Conservation (phyloP, 2,113 vertebrate species). For the Ptyas mucosa region DNA sequence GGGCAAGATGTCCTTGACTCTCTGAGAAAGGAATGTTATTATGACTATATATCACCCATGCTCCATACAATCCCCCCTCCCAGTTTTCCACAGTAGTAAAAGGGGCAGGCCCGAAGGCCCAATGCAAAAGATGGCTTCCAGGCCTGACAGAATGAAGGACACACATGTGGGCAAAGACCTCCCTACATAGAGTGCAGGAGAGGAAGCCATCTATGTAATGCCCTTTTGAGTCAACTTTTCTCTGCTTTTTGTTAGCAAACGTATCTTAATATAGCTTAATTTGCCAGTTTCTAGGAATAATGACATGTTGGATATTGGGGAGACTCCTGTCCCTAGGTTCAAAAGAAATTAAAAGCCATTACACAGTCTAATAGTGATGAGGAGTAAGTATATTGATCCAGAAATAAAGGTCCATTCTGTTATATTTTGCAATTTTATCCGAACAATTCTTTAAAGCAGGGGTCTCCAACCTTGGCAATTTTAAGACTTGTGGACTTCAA, state of each 20-base stretch:
- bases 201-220: neutral
- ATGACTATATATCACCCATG: too few species aligned
- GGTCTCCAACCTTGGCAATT: too few species aligned
- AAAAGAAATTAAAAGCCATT: neutral
- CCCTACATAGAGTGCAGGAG: neutral
- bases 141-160: neutral
- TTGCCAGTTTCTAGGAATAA: neutral
- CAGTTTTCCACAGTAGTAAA: too few species aligned
- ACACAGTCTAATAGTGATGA: neutral
- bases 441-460: neutral
- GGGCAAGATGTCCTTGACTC: too few species aligned
- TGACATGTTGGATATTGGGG: neutral
- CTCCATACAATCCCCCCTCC: too few species aligned
- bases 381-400: neutral
- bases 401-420: neutral
- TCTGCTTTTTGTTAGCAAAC: neutral
- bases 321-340: neutral
- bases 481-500: too few species aligned
- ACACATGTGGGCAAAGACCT: neutral
- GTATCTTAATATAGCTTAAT: neutral
- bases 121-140: too few species aligned
- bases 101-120: too few species aligned
- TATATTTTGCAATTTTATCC: neutral
- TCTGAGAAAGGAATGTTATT: too few species aligned
- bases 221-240: neutral